Conservation (phyloP, 2,797 vertebrate species). For the Apogon hyalosoma region DNA sequence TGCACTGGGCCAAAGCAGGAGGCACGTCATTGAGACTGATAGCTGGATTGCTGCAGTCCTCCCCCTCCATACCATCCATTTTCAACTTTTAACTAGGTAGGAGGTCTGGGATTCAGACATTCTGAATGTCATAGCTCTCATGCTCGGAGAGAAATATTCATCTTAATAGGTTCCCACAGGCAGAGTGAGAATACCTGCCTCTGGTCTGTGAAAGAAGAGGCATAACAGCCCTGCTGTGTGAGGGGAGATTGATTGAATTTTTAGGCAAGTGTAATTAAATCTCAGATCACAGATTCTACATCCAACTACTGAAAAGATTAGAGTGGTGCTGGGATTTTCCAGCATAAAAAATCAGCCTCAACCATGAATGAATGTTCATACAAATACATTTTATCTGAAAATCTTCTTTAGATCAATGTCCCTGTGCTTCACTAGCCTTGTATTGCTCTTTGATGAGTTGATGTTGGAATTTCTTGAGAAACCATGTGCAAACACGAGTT, state of each 20-base stretch:
- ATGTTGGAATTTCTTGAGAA: slow-evolving; percentile 5
- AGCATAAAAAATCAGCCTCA: slow-evolving; percentile 9
- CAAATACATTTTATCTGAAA: slow-evolving; percentile 26
- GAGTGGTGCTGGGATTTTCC: slow-evolving; percentile 21
- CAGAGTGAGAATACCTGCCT: slow-evolving; percentile 39
- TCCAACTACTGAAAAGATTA: slow-evolving; percentile 36
- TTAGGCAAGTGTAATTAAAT: slow-evolving; percentile 53
- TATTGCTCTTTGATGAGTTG: slow-evolving; percentile 19
- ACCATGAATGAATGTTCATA: slow-evolving; percentile 3
- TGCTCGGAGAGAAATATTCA: slow-evolving; percentile 39
- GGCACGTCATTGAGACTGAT: slow-evolving; percentile 53
- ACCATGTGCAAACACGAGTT: slow-evolving; percentile 13
- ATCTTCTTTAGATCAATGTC: slow-evolving; percentile 10
- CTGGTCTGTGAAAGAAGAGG: slow-evolving; percentile 28
- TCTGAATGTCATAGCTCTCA: slow-evolving; percentile 52
- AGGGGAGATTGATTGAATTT: slow-evolving; percentile 46
- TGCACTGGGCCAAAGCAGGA: slow-evolving; percentile 52
- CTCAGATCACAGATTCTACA: slow-evolving; percentile 45
- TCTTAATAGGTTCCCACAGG: slow-evolving; percentile 58
- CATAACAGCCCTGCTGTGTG: slow-evolving; percentile 43
- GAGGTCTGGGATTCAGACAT: slow-evolving; percentile 42
- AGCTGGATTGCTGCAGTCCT: slow-evolving; percentile 42
- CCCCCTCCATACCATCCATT: slow-evolving; percentile 32
- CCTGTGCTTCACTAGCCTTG: slow-evolving; percentile 4
- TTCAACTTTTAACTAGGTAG: slow-evolving; percentile 47